Evolutionary conservation across 1,140 invertebrate species (phyloP), one percentile per base, ranked within the genome.

Genomic region (Latrodectus geometricus): DNA sequence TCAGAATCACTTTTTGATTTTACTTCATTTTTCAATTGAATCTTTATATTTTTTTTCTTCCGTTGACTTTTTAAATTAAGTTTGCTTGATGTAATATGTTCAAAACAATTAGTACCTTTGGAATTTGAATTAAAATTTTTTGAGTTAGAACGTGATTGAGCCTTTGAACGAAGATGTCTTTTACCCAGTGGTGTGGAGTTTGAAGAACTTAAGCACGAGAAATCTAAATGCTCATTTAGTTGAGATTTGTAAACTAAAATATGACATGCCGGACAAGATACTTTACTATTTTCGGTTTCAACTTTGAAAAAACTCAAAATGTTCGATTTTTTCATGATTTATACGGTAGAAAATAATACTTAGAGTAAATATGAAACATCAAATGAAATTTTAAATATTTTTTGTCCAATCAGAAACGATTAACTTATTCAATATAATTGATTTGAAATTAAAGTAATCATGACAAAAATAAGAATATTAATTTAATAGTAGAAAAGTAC

Each of bases 181-280:
- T 12, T 23, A 20, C 1, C 0, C 11, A 20, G 2, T 17, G 68
- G 9, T 9, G n/a, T n/a, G n/a, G n/a, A n/a, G n/a, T n/a, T n/a
- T n/a, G 68, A n/a, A 9, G 70, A n/a, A 70, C 73, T 84, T 52
- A 61, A 52, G 23, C 82, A 84, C 5, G 48, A 21, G 0, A 48
- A 21, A 86, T 86, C 83, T 70, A 86, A 61, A 78, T 86, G 83
- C 9, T 70, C 49, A 77, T 86, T 86, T 48, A 86, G 48, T 56
- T 78, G 77, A 12, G 83, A 77, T 61, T 86, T 86, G 8, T 21
- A n/a, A 15, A 86, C 8, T 35, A n/a, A 49, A 14, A n/a, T 70
- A 50, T 61, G 66, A 77, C 83, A 86, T 12, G 83, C 83, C 0
- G 83, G 83, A 12, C 83, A 86, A 20, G 15, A 48, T n/a, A 86